Percentiles rank a stretch among this genome's conserved stretches.
Conservation (phyloP, 2,113 vertebrate species). For the Varanus komodoensis region DNA sequence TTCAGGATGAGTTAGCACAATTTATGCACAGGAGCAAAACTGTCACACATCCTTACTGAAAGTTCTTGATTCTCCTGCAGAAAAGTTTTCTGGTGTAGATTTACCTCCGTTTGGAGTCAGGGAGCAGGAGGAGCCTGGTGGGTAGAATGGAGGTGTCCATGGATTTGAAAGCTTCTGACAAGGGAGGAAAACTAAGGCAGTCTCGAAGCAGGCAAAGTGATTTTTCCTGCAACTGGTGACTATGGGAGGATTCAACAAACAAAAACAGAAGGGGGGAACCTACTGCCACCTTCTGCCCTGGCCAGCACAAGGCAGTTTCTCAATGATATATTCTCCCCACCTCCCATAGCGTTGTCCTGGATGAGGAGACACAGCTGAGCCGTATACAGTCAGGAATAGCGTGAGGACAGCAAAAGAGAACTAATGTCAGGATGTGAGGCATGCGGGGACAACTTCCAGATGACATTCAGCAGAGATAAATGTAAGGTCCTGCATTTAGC, state of each 20-base stretch:
- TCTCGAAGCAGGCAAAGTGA: background rate
- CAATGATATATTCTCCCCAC: no score
- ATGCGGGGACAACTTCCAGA: background rate
- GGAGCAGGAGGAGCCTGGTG: no score
- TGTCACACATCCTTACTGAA: no score
- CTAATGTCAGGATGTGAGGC: no score
- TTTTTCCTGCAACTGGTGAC: background rate
- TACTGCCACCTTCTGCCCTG: no score
- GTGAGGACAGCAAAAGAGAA: background rate
- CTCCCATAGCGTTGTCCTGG: no score
- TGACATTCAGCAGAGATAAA: no score
- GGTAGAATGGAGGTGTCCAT: background rate
- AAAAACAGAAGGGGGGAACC: background rate
- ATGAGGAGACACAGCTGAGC: background rate
- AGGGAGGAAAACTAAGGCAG: background rate
- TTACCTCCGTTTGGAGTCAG: background rate
- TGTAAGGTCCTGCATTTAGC: no score
- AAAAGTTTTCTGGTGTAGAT: background rate
- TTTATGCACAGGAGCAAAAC: no score
- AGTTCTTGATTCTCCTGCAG: background rate
- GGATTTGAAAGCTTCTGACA: background rate
- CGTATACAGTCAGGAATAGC: background rate
- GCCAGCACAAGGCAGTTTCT: no score
- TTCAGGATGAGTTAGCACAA: no score
- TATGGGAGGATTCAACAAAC: background rate